These are phyloP conservation scores for Thamnophis sirtalis DNA, from an alignment of 2,113 vertebrate genomes.

Conservation along the genomic window DNA sequence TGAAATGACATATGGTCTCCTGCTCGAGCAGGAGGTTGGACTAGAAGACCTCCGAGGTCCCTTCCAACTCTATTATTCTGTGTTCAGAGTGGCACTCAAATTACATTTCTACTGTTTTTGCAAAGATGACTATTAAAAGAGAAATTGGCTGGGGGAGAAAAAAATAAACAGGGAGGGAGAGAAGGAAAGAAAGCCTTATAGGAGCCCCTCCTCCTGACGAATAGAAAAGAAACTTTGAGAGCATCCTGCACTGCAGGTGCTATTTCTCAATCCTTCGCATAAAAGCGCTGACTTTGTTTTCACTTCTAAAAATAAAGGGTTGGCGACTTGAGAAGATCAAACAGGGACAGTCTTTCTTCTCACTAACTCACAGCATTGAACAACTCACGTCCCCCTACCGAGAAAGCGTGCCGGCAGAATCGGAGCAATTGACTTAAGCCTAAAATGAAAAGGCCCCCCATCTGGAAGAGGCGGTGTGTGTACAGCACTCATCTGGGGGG, in stretches of 20 bases:
- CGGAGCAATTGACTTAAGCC: slow-evolving; percentile 8
- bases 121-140: background rate
- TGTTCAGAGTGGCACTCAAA: background rate
- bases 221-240: background rate
- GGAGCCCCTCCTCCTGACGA: background rate
- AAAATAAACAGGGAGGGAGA: background rate
- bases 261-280: background rate
- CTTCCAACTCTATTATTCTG: background rate
- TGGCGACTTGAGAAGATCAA: slow-evolving; percentile 19
- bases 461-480: background rate
- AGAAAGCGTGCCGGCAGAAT: background rate
- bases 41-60: background rate
- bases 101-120: background rate
- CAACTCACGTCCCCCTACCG: background rate
- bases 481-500: background rate
- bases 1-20: background rate
- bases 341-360: slow-evolving; percentile 3
- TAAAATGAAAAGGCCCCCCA: slow-evolving; percentile 16
- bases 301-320: slow-evolving; percentile 23
- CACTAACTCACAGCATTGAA: background rate
- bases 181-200: background rate
- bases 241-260: slow-evolving; percentile 21
- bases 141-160: background rate
- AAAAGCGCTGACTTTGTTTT: slow-evolving; percentile 16
- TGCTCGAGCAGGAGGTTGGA: background rate